Base-by-base conservation (phyloP, 2,797 vertebrate species). In the Eleutherodactylus coqui region DNA sequence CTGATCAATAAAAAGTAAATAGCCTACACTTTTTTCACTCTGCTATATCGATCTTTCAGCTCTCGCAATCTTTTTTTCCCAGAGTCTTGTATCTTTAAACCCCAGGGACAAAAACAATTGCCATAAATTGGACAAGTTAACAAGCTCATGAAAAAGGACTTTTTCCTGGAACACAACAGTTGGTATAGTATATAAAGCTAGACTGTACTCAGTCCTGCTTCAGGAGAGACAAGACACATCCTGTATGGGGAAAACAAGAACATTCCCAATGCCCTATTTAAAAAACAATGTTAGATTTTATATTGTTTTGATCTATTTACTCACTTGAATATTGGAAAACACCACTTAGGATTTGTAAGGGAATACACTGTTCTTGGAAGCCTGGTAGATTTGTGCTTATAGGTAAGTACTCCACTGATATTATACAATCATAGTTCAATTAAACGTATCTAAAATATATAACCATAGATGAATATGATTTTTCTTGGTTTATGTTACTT, bases 1-100 rank as follows among this genome's bases (percentile, higher is more conserved):
- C 96, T 96, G 97, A 99, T 99, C 98, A 99, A 99, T 99, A 96
- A 96, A 97, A 97, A 98, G 97, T 98, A 99, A 99, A 99, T 99
- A 99, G 97, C 96, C 95, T 96, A 96, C 96, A 97, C 96, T 98
- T 97, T 98, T 97, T 98, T 97, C 96, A 94, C 96, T 94, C 95
- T 94, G 94, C 94, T 91, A 95, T 99, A 99, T 99, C 98, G 98
- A 99, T 99, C 97, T 97, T 96, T 97, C 95, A 95, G 97, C 95
- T 96, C 96, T 95, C 92, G 96, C 96, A 97, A 97, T 91, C 94
- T 93, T 92, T 96, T 96, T 95, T 93, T 95, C 93, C 80, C 95
- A 93, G 92, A 92, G 83, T 95, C 96, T 96, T 94, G 93, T 97
- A 95, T 97, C 97, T 99, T 96, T 97, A 96, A 97, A 95, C 97